Conservation (phyloP, 53 echinoderm and acorn worm genomes). For the Holothuria scabra region DNA sequence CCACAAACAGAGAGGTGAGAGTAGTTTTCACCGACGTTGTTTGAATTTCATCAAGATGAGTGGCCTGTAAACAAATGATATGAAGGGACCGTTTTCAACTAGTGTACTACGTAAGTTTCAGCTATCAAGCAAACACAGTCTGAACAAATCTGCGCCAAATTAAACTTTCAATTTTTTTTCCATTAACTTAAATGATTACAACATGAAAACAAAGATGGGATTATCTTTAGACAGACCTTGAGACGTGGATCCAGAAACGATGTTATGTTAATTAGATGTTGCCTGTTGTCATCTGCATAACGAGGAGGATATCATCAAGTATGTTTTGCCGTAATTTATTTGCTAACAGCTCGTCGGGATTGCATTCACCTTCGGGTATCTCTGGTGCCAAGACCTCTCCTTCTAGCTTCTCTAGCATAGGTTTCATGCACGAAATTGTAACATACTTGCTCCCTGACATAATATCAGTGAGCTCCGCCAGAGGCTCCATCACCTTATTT, state of each 20-base stretch:
- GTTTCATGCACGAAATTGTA: constrained; percentile 27
- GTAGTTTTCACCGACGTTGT: no score
- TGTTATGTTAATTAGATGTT: constrained; percentile 1
- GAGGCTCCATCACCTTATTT: constrained; percentile 36
- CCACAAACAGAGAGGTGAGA: no score
- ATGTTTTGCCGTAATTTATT: constrained; percentile 22
- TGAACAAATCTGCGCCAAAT: no score
- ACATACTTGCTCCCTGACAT: constrained; percentile 52
- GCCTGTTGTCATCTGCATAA: background rate
- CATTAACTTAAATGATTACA: no score
- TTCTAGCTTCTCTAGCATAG: constrained; percentile 12
- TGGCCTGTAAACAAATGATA: no score
- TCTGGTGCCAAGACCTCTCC: constrained; percentile 8
- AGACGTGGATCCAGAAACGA: constrained; percentile 58
- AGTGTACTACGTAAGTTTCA: no score
- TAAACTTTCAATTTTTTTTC: no score
- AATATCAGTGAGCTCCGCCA: constrained; percentile 56
- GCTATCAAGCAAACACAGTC: no score
- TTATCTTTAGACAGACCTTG: constrained; percentile 52
- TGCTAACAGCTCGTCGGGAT: constrained; percentile 5
- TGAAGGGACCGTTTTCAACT: no score
- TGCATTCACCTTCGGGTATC: background rate
- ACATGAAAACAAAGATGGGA: no score
- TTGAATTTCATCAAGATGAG: no score
- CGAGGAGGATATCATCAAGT: constrained; percentile 5